Evolutionary conservation across 2,797 vertebrate species (phyloP).

Genomic region (Protosalanx chinensis): DNA sequence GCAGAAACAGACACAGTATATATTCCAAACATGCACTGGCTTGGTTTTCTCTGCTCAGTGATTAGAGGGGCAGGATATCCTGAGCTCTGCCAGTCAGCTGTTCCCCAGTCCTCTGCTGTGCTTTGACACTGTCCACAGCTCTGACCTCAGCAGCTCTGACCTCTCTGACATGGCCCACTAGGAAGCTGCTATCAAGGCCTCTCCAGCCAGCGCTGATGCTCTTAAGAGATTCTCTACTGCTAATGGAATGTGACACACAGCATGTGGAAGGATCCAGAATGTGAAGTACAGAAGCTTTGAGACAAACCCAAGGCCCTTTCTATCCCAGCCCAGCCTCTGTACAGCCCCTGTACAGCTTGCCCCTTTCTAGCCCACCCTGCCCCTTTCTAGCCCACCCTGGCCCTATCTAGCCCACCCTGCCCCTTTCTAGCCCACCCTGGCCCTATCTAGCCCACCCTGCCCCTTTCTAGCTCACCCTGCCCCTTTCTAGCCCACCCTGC

Average conservation of each 20-base stretch:
- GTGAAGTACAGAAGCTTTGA: background rate
- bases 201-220: background rate
- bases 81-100: background rate
- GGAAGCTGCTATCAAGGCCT: background rate
- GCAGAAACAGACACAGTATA: background rate
- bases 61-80: background rate
- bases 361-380: too few species aligned
- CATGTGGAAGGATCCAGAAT: background rate
- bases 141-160: background rate
- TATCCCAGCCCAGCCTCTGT: background rate
- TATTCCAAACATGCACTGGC: background rate
- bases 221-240: background rate
- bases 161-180: background rate
- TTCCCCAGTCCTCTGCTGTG: background rate
- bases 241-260: conserved; percentile 8
- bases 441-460: too few species aligned
- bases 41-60: background rate
- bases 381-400: too few species aligned
- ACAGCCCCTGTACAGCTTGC: background rate
- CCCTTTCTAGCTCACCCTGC: too few species aligned
- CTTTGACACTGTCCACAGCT: background rate
- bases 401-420: too few species aligned
- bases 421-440: too few species aligned
- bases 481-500: too few species aligned
- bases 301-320: too few species aligned